Evolutionary conservation across 2,888 invertebrate species (phyloP).

Genomic region (Eustalomyia histrio): DNA sequence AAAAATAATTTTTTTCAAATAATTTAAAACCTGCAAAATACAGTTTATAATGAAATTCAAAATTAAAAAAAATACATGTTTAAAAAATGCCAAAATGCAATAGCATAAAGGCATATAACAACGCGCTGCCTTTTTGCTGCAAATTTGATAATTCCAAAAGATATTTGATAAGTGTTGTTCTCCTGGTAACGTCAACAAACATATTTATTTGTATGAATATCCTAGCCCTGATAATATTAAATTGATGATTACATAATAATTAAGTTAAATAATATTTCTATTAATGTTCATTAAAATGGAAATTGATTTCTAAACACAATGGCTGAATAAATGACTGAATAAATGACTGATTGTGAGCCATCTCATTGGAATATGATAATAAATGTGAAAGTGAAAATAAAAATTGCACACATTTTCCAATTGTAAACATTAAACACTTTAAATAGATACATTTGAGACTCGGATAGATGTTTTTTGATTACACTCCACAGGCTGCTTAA

Average conservation of each 20-base stretch:
- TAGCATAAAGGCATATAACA: no score
- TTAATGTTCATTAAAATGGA: neutral
- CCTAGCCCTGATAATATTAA: no score
- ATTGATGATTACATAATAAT: constrained; percentile 5
- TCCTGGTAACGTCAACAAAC: no score
- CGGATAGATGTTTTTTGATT: neutral
- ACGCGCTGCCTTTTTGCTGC: no score
- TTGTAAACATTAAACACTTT: neutral
- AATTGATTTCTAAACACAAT: neutral
- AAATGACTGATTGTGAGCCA: neutral
- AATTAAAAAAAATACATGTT: no score
- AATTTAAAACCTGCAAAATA: no score
- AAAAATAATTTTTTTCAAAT: no score
- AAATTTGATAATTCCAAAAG: no score
- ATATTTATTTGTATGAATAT: no score
- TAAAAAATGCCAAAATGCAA: no score
- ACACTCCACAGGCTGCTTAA: neutral
- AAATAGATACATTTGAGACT: neutral
- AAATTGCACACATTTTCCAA: neutral
- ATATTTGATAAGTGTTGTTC: no score
- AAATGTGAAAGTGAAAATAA: constrained; percentile 1
- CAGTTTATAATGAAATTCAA: no score
- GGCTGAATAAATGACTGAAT: neutral
- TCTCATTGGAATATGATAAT: neutral
- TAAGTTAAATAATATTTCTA: neutral